Conservation (phyloP, 2,888 invertebrate species). For the Tenthredo scrophulariae region DNA sequence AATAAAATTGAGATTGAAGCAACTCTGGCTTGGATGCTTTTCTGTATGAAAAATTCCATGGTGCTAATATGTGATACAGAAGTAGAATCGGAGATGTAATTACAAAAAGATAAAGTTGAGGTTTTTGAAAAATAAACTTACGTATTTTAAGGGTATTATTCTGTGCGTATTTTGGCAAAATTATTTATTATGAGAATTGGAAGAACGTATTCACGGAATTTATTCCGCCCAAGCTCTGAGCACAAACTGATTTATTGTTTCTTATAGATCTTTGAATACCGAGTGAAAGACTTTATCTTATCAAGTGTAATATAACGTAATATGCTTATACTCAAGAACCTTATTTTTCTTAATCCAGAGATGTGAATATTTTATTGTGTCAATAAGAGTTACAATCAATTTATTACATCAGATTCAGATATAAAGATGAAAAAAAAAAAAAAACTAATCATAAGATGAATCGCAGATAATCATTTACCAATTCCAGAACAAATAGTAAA, state of each 20-base stretch:
- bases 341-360: not conserved
- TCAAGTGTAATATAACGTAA: not conserved
- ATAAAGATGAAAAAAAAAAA: not conserved
- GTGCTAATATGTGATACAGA: not conserved
- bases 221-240: not conserved
- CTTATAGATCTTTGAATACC: not conserved
- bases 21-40: not conserved
- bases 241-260: not conserved
- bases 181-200: not conserved
- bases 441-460: not conserved
- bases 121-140: not conserved
- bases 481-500: not conserved
- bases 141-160: not conserved
- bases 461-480: not conserved
- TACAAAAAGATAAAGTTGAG: not conserved
- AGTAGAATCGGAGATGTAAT: not conserved
- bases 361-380: not conserved
- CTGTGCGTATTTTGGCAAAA: not conserved
- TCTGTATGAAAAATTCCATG: not conserved
- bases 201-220: not conserved
- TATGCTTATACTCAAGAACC: not conserved
- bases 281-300: conserved; percentile 22
- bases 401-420: not conserved
- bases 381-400: not conserved
- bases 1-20: not conserved